Conservation (phyloP, 1,140 invertebrate species). For the Lepidurus arcticus region DNA sequence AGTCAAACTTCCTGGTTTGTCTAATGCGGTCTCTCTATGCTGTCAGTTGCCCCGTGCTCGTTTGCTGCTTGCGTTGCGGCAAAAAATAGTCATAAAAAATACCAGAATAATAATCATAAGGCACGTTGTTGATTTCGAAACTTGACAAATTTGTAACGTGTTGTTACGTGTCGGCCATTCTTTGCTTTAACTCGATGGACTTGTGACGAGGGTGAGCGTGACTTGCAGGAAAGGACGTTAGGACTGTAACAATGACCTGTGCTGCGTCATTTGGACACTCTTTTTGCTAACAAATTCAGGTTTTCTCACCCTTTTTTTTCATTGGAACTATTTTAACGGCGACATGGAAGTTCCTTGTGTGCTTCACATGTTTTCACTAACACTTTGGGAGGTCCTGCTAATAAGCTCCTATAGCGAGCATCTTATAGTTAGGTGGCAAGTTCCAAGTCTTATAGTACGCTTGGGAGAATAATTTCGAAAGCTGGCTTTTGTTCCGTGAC, state of each 20-base stretch:
- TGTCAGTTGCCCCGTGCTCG: not conserved
- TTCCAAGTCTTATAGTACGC: not conserved
- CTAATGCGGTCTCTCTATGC: not conserved
- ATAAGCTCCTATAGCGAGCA: conserved; percentile 2
- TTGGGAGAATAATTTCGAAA: not conserved
- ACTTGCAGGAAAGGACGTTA: not conserved
- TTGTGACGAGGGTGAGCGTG: not conserved
- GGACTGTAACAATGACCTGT: not conserved
- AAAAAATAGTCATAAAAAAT: not conserved
- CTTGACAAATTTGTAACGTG: not conserved
- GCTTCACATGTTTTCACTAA: conserved; percentile 15
- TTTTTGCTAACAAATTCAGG: not conserved
- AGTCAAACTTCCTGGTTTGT: not conserved
- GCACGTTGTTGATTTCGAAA: not conserved
- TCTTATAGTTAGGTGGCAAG: not conserved
- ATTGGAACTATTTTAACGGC: not conserved
- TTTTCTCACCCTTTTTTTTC: not conserved
- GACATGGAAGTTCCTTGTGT: not conserved
- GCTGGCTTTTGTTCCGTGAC: not conserved
- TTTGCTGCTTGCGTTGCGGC: not conserved
- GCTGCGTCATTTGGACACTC: not conserved
- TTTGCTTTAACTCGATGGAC: not conserved
- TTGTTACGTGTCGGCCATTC: not conserved
- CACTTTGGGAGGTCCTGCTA: conserved; percentile 20
- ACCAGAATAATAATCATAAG: not conserved